These are phyloP conservation scores for Sipha flava DNA, from an alignment of 1,140 invertebrate species.

Conservation along the genomic window DNA sequence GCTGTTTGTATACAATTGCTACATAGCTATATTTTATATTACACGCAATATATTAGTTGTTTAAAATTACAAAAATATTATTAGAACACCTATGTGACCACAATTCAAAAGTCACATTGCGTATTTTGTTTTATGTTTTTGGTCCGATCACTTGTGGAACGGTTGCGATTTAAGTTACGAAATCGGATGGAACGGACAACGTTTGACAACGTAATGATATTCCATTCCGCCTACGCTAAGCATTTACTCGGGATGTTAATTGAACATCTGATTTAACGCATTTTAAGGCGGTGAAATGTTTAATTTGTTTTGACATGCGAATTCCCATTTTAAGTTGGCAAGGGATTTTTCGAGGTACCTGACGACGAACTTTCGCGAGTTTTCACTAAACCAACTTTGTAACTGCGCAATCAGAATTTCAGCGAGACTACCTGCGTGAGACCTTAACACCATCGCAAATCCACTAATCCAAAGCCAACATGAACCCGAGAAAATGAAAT, in stretches of 20 bases:
- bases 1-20: no score
- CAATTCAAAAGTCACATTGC: no score
- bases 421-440: background rate
- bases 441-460: background rate
- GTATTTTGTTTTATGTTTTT: no score
- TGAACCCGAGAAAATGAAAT: background rate
- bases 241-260: background rate
- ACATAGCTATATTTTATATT: no score
- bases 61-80: no score
- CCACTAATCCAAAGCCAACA: background rate
- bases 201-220: no score
- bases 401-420: background rate
- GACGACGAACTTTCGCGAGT: background rate
- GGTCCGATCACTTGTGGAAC: no score
- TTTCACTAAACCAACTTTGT: background rate
- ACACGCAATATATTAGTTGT: no score
- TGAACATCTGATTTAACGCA: background rate
- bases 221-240: background rate
- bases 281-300: background rate
- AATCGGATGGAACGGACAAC: no score
- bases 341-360: background rate
- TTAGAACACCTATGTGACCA: no score
- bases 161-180: no score
- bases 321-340: background rate
- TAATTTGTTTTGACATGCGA: constrained; percentile 12